phyloP scores from a whole-genome alignment of 2,797 vertebrate species.

The Phoeniculus purpureus region DNA sequence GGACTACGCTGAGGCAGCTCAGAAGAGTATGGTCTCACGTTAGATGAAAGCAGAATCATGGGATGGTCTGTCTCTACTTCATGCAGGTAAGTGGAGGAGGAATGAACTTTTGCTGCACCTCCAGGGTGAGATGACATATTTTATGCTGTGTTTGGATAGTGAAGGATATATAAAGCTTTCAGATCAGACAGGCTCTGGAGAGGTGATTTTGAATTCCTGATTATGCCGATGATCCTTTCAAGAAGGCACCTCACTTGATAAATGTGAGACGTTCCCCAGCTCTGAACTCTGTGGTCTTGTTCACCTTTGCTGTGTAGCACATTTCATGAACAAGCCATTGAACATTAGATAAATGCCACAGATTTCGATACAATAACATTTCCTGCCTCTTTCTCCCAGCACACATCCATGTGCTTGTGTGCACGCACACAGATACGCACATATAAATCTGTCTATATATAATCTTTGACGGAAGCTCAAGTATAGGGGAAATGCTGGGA shows the following conservation, averaged over 20 bases:
- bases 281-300: not conserved
- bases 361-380: not conserved
- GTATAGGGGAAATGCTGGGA: conserved; percentile 53
- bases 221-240: not conserved
- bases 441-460: conserved; percentile 51
- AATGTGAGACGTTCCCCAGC: not conserved
- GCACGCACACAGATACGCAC: not conserved
- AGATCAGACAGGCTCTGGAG: not conserved
- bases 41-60: not conserved
- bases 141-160: not conserved
- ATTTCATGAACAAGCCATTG: not conserved
- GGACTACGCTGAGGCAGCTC: not conserved
- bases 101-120: not conserved
- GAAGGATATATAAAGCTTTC: not conserved
- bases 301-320: not conserved
- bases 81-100: not conserved
- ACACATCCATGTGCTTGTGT: not conserved
- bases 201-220: not conserved
- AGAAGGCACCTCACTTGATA: not conserved
- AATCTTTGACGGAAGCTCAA: conserved; percentile 55
- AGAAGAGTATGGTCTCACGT: not conserved
- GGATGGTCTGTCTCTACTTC: not conserved
- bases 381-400: not conserved
- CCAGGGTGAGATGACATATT: not conserved
- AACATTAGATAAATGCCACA: not conserved